phyloP scores from a whole-genome alignment of 2,113 vertebrate species.

The Agelaius phoeniceus region DNA sequence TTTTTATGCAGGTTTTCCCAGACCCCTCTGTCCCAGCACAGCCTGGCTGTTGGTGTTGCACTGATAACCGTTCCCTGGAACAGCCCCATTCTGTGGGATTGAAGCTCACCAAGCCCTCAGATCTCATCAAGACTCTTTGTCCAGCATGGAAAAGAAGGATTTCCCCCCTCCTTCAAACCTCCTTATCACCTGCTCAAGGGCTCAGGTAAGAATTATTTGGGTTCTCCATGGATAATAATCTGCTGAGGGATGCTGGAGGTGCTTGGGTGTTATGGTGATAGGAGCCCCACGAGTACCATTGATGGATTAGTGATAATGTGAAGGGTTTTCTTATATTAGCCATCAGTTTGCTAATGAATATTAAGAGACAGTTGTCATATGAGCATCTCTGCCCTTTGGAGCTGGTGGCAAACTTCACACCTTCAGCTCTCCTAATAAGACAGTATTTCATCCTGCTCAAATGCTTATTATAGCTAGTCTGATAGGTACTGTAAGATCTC shows the following conservation, averaged over 20 bases:
- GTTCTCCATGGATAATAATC: background rate
- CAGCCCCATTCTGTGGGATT: rapidly evolving
- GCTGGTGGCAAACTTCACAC: constrained; percentile 56
- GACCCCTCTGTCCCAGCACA: rapidly evolving
- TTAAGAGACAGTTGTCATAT: constrained; percentile 37
- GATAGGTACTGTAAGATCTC: constrained; percentile 3
- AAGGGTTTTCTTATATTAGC: background rate
- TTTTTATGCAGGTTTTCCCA: background rate
- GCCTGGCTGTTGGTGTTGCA: background rate
- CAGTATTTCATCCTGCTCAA: constrained; percentile 26
- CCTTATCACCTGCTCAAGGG: background rate
- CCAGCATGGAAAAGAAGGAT: background rate
- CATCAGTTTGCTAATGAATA: constrained; percentile 24
- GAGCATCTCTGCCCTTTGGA: constrained; percentile 35
- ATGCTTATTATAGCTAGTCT: constrained; percentile 38
- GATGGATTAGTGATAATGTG: constrained; percentile 13
- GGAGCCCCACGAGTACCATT: background rate
- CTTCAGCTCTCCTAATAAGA: constrained; percentile 44
- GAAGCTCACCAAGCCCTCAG: background rate
- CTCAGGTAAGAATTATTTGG: background rate
- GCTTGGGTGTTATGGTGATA: background rate
- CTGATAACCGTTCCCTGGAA: background rate
- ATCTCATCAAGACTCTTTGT: background rate
- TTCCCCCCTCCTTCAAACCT: background rate
- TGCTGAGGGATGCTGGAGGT: background rate